Base-by-base conservation (phyloP, 2,888 invertebrate genomes). In the Glyphotaelius pellucidus region DNA sequence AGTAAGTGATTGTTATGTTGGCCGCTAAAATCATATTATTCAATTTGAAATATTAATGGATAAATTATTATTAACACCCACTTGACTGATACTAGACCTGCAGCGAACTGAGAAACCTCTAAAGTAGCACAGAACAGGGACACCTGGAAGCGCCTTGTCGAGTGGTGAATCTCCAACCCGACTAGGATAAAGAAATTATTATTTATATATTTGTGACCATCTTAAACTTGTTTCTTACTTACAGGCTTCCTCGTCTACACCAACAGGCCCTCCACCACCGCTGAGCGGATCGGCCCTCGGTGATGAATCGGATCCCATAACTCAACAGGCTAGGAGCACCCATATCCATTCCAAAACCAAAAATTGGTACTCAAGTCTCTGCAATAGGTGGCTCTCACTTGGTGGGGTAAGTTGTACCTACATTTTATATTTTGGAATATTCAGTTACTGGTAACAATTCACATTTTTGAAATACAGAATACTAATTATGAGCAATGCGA, bases 361-460 rank as follows among this genome's bases (percentile, higher is more conserved):
- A 94, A 99, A 99, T 94, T 99, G 99, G 99, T 99, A 99, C 95
- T 99, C 99, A 0, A 97, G 97, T 94, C 97, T 99, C 94, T 99
- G 99, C 95, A 99, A 99, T 95, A 96, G 99, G 94, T 99, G 99
- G 99, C 97, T 99, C 87, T 99, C 99, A 2, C 95, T 99, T 5
- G 95, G 98, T 94, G 99, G 99, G 94, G 99, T 99, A 96, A 97
- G 97, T 85, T 67, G 67, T n/a, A 25, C 7, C 67, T 67, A 67
- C 7, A 25, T 19, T 15, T 52, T 67, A 67, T 67, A 67, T 67
- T 67, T 67, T 9, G 7, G 25, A 25, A 25, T 25, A 67, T 67
- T 67, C 9, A 25, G 7, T 67, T n/a, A n/a, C n/a, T n/a, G n/a
- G n/a, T n/a, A n/a, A n/a, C n/a, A n/a, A n/a, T n/a, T n/a, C n/a